These are phyloP conservation scores for Malurus splendens DNA, from an alignment of 2,797 vertebrate genomes.

Conservation along the genomic window DNA sequence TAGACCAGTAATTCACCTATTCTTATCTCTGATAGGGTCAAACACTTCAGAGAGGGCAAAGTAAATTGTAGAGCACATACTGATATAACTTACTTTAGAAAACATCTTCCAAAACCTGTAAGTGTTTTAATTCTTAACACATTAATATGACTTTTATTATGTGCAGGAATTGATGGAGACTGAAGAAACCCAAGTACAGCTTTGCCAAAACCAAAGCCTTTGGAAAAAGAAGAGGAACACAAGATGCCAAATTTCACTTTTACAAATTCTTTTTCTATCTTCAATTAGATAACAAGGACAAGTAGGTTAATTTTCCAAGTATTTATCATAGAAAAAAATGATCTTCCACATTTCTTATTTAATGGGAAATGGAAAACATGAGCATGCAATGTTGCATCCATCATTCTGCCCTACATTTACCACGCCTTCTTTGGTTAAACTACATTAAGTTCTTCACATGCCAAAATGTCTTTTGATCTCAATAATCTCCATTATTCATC, in stretches of 20 bases:
- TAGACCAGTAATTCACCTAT: neutral
- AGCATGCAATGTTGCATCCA: neutral
- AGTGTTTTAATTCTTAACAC: neutral
- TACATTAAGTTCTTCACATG: rapidly evolving
- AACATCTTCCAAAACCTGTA: neutral
- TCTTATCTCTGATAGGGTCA: neutral
- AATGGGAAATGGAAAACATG: neutral
- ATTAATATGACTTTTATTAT: neutral
- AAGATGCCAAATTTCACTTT: neutral
- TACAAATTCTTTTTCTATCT: neutral
- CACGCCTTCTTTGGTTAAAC: neutral
- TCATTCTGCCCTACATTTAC: neutral
- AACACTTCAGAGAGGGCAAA: neutral
- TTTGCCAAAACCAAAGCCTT: neutral
- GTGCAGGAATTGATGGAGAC: neutral
- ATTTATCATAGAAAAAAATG: neutral
- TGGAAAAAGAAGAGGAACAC: neutral
- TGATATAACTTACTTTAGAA: neutral
- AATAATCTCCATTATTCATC: neutral
- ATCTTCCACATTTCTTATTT: neutral
- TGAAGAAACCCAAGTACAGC: neutral
- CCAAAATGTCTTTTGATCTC: neutral
- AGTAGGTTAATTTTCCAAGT: neutral
- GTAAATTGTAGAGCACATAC: neutral
- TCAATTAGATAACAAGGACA: neutral